Evolutionary conservation across 2,888 invertebrate genomes (phyloP).

Genomic region (Machimus atricapillus): DNA sequence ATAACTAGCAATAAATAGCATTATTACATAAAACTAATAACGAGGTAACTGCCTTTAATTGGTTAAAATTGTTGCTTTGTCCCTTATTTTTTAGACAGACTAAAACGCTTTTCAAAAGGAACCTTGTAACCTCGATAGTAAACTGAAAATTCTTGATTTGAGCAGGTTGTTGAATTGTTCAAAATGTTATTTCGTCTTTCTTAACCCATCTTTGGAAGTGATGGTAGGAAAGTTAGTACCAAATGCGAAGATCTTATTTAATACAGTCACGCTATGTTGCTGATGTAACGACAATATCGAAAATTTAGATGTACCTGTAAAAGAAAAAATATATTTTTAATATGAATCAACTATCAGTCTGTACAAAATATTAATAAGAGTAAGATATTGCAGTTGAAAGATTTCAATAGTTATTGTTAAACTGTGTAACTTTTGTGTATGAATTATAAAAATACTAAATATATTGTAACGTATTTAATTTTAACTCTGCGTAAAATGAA

Average conservation of each 20-base stretch:
- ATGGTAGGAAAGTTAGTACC: background rate
- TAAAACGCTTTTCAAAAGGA: background rate
- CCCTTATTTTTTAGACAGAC: too few relatives aligned
- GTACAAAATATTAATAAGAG: too few relatives aligned
- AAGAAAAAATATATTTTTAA: background rate
- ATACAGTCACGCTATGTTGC: background rate
- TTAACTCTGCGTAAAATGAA: too few relatives aligned
- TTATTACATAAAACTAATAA: background rate
- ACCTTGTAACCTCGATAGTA: background rate
- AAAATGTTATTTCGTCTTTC: background rate
- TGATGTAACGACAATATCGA: background rate
- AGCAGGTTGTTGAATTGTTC: background rate
- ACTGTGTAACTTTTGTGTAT: too few relatives aligned
- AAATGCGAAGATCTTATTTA: background rate
- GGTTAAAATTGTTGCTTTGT: too few relatives aligned
- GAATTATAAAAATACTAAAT: too few relatives aligned
- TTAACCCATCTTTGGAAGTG: background rate
- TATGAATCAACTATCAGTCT: too few relatives aligned
- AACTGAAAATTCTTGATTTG: background rate
- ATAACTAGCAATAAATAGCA: background rate
- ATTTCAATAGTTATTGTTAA: too few relatives aligned
- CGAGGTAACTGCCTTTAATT: background rate
- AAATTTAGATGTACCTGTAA: background rate
- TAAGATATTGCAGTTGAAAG: too few relatives aligned
- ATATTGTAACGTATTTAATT: too few relatives aligned